Base-by-base conservation (phyloP, 2,797 vertebrate species). In the Rhinichthys osculus region DNA sequence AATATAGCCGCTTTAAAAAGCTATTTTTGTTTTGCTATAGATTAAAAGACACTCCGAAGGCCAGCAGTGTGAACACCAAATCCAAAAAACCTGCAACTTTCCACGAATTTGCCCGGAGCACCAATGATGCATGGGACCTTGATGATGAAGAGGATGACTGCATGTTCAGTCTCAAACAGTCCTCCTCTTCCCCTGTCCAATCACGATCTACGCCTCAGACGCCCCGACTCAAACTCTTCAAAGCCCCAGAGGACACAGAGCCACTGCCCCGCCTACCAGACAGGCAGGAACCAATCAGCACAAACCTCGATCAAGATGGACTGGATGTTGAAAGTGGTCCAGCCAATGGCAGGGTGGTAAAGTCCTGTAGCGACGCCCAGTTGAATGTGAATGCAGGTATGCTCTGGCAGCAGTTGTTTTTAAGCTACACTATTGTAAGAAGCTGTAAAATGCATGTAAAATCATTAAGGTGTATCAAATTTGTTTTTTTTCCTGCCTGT, bases 41-140 rank as follows among this genome's bases (percentile, higher is more conserved):
- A 90, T 97, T 98, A 89, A 98, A 97, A 94, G 97, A 98, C 87
- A 92, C 94, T 83, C 95, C 96, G 47, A 97, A 97, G 92, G 91
- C 94, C 76, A 95, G 92, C 1, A 78, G 95, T 1, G 95, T 96
- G 91, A 96, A 96, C 72, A 62, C 96, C 81, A 98, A 97, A 89
- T 96, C 93, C 87, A 99, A 98, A 92, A 99, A 99, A 92, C 96
- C 97, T 23, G 98, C 97, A 30, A 97, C 97, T 89, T 99, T 99
- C 88, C 97, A 98, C 0, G 98, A 99, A 92, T 99, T 99, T 88
- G 98, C 98, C 71, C 95, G 96, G 83, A 98, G 96, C 87, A 99
- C 98, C 90, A 99, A 97, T 17, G 98, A 99, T 7, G 98, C 98
- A 52, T 99, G 98, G 98, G 98, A 99, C 93, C 97, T 99, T 0